Evolutionary conservation across 2,888 invertebrate genomes (phyloP).

Genomic region (Machimus atricapillus): DNA sequence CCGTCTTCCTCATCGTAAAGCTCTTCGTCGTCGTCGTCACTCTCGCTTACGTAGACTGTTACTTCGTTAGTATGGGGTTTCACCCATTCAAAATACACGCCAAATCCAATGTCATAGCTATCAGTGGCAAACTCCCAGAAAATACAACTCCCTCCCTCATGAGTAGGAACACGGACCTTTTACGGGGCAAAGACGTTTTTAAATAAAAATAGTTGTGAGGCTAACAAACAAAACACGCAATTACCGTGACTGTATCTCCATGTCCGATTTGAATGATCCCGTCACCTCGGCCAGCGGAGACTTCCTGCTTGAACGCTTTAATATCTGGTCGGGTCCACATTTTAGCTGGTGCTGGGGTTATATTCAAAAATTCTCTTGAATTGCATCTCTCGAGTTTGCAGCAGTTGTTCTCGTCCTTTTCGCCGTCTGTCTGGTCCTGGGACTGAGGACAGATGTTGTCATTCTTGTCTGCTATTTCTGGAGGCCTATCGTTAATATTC

Average conservation of each 20-base stretch:
- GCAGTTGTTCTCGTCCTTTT: conserved; percentile 53
- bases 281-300: conserved; percentile 80
- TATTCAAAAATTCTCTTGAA: conserved; percentile 63
- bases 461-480: background rate
- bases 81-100: conserved; percentile 98
- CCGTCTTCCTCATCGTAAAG: conserved; percentile 63
- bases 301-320: conserved; percentile 87
- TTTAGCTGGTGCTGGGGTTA: conserved; percentile 81
- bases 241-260: conserved; percentile 94
- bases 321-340: conserved; percentile 96
- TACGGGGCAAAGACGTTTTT: background rate
- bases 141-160: conserved; percentile 87
- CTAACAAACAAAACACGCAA: background rate
- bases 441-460: background rate
- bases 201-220: background rate
- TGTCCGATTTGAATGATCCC: conserved; percentile 93
- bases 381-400: conserved; percentile 48
- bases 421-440: conserved; percentile 41
- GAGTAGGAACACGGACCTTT: conserved; percentile 90
- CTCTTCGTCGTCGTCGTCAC: conserved; percentile 80
- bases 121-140: conserved; percentile 99
- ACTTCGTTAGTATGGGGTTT: conserved; percentile 81
- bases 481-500: conserved; percentile 4
- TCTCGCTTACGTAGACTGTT: conserved; percentile 95
- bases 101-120: conserved; percentile 96